phyloP scores from a whole-genome alignment of 92 coral and sea anemone species.

The Isaurus tuberculatus region DNA sequence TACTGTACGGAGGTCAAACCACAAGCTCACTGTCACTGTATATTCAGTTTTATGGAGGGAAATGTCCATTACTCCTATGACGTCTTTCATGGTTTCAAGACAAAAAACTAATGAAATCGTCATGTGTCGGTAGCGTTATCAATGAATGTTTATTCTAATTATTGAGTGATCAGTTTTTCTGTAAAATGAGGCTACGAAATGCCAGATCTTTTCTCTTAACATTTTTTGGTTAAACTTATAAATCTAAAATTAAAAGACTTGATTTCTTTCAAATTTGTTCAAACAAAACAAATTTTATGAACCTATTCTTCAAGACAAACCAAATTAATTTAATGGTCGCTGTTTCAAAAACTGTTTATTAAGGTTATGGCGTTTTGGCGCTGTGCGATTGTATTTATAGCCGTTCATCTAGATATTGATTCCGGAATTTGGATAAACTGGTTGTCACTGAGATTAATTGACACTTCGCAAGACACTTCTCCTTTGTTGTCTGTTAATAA shows the following conservation, averaged over 20 bases:
- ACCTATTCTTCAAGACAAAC: no score
- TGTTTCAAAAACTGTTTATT: not conserved
- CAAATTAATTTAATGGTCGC: not conserved
- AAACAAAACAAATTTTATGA: not conserved
- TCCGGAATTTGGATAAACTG: not conserved
- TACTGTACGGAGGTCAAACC: not conserved
- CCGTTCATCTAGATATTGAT: not conserved
- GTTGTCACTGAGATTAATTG: not conserved
- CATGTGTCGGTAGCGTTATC: no score
- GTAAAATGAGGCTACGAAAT: no score
- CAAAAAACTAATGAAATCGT: no score
- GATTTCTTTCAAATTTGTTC: not conserved
- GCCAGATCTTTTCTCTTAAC: no score
- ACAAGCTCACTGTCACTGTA: not conserved
- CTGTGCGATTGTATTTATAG: not conserved
- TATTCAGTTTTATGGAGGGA: no score
- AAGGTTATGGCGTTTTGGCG: not conserved
- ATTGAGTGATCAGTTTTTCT: not conserved
- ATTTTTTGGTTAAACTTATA: not conserved
- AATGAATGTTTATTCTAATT: slow-evolving; percentile 13
- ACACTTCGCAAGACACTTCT: not conserved
- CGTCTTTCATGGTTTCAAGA: no score
- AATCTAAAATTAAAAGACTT: not conserved
- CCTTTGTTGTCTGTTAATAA: not conserved
- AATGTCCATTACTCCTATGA: no score